Percentiles rank a stretch among this genome's conserved stretches.
These are phyloP conservation scores for Calidris pugnax DNA, from an alignment of 2,113 vertebrate genomes.

Conservation along the genomic window DNA sequence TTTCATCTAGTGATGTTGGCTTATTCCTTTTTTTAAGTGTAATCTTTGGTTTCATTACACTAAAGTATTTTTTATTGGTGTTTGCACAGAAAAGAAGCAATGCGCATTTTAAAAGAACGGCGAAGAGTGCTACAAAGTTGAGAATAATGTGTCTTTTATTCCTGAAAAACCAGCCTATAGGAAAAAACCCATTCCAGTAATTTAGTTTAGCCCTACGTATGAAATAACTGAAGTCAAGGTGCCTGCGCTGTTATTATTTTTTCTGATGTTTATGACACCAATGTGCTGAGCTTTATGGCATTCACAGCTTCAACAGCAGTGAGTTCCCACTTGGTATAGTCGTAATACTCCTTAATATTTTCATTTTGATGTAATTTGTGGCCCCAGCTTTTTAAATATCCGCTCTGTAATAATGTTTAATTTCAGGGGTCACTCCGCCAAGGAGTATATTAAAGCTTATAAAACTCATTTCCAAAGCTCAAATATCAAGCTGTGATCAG, in stretches of 20 bases:
- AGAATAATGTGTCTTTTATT: conserved; percentile 44
- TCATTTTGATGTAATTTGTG: conserved; percentile 99
- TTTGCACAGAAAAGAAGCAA: conserved; percentile 32
- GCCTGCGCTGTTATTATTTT: conserved; percentile 91
- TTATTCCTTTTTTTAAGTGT: conserved; percentile 43
- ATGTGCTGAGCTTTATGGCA: conserved; percentile 79
- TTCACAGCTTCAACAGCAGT: conserved; percentile 70
- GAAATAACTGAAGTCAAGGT: conserved; percentile 84
- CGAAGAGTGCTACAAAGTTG: conserved; percentile 57
- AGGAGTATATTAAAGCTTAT: conserved; percentile 99
- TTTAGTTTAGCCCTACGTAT: conserved; percentile 88
- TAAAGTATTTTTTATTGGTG: conserved; percentile 66
- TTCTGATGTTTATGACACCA: conserved; percentile 88
- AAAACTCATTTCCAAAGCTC: conserved; percentile 99
- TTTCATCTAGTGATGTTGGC: conserved; percentile 1
- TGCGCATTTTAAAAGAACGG: conserved; percentile 51
- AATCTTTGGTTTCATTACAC: conserved; percentile 68
- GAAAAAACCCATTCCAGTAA: conserved; percentile 81
- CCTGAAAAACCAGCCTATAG: conserved; percentile 64
- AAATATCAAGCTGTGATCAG: conserved; percentile 99
- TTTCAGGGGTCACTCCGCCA: conserved; percentile 99
- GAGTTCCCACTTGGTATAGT: conserved; percentile 94
- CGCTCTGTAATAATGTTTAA: conserved; percentile 99
- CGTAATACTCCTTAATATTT: conserved; percentile 99
- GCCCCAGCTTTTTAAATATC: conserved; percentile 99